Evolutionary conservation across 2,113 vertebrate genomes (phyloP), one percentile per base, ranked within the genome.

Genomic region (Burhinus bistriatus): DNA sequence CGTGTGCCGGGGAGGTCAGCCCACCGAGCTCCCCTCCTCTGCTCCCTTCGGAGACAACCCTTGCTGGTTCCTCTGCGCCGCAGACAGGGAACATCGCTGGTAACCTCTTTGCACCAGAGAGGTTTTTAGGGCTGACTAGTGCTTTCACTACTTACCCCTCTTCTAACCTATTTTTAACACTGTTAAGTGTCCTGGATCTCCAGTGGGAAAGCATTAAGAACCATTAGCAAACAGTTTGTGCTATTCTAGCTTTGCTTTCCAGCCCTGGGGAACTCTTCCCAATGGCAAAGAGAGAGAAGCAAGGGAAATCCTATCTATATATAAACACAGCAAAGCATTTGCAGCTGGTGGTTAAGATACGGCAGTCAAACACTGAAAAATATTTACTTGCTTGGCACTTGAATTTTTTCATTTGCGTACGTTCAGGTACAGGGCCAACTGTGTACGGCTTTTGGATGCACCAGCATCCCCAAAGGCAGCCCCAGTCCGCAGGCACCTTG

Each of bases 241-340:
- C 82, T 93, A 25, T 55, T 96, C 83, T n/a, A 93, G 83, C 81
- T 94, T 90, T 94, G 93, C 96, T 90, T 91, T 89, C 82, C 81
- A 91, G 87, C 81, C 87, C 89, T 70, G 62, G 93, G 87, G 91
- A 97, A 76, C 8, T 6, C 70, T 94, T 95, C 87, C 97, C 97
- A 89, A 40, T 88, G 91, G 94, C 89, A 85, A 52, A 85, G 78
- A 82, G 54, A 94, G 93, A 87, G 78, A 70, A 70, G 81, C 93
- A 86, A 87, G 95, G 95, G 95, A 93, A 95, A 95, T 87, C 95
- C 94, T 73, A 69, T 76, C 89, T 95, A 94, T 90, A 95, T 94
- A 97, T 95, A 97, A 96, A 95, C 94, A 95, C 81, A 75, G 94
- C 54, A 89, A 94, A 96, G 89, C 87, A 87, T 83, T 95, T 95